A percentile compares a stretch with the other conserved stretches of the same genome.
phyloP scores from a whole-genome alignment of 1,140 invertebrate genomes.

The Trichonephila inaurata region DNA sequence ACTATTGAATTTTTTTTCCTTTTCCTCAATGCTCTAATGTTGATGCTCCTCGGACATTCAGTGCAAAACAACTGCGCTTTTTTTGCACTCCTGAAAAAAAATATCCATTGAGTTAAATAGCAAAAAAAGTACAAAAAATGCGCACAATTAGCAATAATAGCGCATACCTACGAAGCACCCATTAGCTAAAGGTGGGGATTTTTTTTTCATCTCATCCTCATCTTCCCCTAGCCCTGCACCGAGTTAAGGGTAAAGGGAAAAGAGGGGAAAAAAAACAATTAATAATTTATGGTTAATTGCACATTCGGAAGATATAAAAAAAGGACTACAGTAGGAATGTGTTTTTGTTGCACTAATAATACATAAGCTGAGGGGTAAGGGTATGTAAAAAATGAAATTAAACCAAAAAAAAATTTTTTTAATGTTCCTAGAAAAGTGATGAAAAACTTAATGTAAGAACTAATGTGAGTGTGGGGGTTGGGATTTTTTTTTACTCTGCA shows the following conservation, averaged over 20 bases:
- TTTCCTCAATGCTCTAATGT: constrained; percentile 58
- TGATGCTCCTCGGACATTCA: constrained; percentile 56
- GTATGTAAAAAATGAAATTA: constrained; percentile 69
- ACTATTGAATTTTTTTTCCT: constrained; percentile 11
- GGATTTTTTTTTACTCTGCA: constrained; percentile 53
- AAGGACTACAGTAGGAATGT: constrained; percentile 65
- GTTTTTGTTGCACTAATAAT: constrained; percentile 57
- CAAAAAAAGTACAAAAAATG: constrained; percentile 65
- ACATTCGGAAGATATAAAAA: constrained; percentile 53
- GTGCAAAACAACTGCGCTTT: constrained; percentile 16
- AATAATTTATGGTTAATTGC: constrained; percentile 77
- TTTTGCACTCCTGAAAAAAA: constrained; percentile 12
- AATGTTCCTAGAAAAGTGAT: constrained; percentile 72
- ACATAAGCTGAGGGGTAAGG: constrained; percentile 56
- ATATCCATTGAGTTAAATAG: constrained; percentile 64
- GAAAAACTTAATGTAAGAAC: constrained; percentile 76
- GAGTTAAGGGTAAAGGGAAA: background rate
- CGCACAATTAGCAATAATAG: constrained; percentile 76
- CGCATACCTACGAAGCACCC: constrained; percentile 68
- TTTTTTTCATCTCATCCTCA: constrained; percentile 2
- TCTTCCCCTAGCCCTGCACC: background rate
- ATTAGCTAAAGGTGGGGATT: constrained; percentile 68
- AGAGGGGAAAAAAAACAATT: constrained; percentile 62
- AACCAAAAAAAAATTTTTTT: constrained; percentile 56
- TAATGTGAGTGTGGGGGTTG: constrained; percentile 69